These are phyloP conservation scores for Troilus luridus DNA, from an alignment of 2,888 invertebrate species.

Conservation along the genomic window DNA sequence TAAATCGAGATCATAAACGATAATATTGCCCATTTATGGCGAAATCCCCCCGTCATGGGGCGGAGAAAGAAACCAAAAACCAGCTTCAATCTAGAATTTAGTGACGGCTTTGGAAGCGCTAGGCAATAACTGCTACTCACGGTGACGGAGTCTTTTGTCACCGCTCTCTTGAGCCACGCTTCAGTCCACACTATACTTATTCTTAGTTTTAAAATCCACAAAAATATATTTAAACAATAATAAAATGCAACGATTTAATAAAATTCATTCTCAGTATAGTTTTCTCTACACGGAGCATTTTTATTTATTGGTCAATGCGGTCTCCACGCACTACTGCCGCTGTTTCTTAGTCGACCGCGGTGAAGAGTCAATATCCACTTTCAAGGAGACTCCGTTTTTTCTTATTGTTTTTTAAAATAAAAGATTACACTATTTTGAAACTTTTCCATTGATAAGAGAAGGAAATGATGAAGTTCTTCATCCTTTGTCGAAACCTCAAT, in stretches of 20 bases:
- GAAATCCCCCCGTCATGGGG: not conserved
- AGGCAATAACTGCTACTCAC: constrained; percentile 11
- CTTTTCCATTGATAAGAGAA: not conserved
- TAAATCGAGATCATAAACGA: constrained; percentile 34
- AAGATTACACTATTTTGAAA: not conserved
- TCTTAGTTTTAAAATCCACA: not conserved
- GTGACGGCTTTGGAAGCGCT: constrained; percentile 22
- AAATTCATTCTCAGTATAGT: too few species aligned
- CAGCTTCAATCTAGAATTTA: constrained; percentile 15
- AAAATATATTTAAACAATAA: not conserved
- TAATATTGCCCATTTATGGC: constrained; percentile 18
- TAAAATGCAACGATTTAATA: too few species aligned
- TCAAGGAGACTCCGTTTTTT: not conserved
- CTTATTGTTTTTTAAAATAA: not conserved
- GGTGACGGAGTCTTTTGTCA: constrained; percentile 9
- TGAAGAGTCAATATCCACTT: not conserved
- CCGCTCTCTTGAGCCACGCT: not conserved
- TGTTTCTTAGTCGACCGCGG: not conserved
- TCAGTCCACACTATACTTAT: not conserved
- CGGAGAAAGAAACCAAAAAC: constrained; percentile 19
- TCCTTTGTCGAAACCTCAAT: not conserved
- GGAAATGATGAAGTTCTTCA: not conserved
- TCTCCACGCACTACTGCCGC: not conserved
- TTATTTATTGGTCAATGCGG: not conserved
- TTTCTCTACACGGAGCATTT: too few species aligned